Evolutionary conservation across 2,113 vertebrate genomes (phyloP).

Genomic region (Murina feae): DNA sequence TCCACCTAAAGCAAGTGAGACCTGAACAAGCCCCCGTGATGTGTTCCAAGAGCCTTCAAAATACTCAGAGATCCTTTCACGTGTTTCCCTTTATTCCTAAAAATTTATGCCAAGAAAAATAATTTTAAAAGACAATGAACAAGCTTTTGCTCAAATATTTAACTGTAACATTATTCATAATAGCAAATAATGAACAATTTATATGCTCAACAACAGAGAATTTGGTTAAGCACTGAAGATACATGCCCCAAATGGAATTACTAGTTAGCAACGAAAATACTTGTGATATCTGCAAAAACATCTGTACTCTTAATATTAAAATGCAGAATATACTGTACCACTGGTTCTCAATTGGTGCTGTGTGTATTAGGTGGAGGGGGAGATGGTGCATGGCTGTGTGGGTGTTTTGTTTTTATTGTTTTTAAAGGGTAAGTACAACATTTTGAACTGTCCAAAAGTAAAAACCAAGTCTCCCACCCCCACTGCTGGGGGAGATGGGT

Average conservation of each 20-base stretch:
- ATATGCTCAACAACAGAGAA: neutral
- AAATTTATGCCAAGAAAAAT: neutral
- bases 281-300: neutral
- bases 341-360: neutral
- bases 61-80: neutral
- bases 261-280: neutral
- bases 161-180: neutral
- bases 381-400: fast-evolving
- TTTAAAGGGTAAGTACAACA: neutral
- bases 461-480: neutral
- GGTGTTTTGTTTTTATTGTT: neutral
- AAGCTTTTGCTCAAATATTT: neutral
- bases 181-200: neutral
- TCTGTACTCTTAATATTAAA: neutral
- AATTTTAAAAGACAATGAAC: neutral
- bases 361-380: fast-evolving
- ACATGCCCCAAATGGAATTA: neutral
- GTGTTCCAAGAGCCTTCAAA: neutral
- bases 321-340: neutral
- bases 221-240: neutral
- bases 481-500: fast-evolving
- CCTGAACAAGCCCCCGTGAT: fast-evolving
- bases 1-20: neutral
- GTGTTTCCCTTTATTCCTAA: neutral
- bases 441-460: neutral